Base-by-base conservation (phyloP, 2,113 vertebrate genomes). In the Pachyramphus minor region DNA sequence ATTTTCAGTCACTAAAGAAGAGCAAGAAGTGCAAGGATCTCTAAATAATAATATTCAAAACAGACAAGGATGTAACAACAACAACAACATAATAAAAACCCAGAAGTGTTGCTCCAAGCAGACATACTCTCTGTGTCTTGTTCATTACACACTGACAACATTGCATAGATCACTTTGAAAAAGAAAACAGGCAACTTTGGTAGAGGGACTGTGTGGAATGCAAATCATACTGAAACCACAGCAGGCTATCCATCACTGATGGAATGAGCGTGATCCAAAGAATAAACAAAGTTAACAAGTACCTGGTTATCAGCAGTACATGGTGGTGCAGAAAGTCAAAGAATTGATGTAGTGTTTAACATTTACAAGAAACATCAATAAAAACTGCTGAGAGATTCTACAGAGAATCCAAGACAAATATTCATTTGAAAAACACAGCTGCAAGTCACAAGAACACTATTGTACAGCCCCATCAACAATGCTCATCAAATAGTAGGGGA, bases 351-450 rank as follows among this genome's bases (percentile, higher is more conserved):
- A 77, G 83, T 90, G 83, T 95, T 95, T 95, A 87, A 95, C 90
- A 78, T 90, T 84, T 91, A 90, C 72, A 89, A 93, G 89, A 90
- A 89, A 95, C 94, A 75, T 84, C 93, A 92, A 95, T 91, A 96
- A 86, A 96, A 95, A 83, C 86, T 93, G 89, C 89, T 93, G 89
- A 87, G 95, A 95, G 93, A 81, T 93, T 93, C 56, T 76, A 81
- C 5, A 5, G 76, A 95, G 89, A 81, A 95, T 90, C 89, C 95
- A 96, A 95, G 86, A 95, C 91, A 97, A 97, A 96, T 89, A 95
- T 59, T 95, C 73, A 68, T 95, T 96, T 90, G 52, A 93, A 95
- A 96, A 96, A 95, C 96, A 95, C 96, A 97, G 94, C 93, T 96
- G 94, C 94, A 84, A 95, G 64, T 92, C 89, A 95, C 91, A 97